Percentiles rank a stretch among this genome's conserved stretches.
Conservation (phyloP, 2,113 vertebrate species). For the Rana temporaria region DNA sequence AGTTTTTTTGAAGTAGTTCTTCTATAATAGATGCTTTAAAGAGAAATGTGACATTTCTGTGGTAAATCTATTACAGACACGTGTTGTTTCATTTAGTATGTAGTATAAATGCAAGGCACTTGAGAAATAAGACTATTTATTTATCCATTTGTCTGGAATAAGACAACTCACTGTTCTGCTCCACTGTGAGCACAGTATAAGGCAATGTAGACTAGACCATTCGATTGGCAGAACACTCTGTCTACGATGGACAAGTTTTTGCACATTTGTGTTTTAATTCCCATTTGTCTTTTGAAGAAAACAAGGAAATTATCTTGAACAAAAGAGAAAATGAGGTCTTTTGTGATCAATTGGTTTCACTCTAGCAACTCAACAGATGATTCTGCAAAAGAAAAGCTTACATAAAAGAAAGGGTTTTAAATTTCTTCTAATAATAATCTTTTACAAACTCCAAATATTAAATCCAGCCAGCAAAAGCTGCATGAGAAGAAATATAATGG, state of each 20-base stretch:
- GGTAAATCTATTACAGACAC: background rate
- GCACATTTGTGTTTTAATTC: constrained; percentile 44
- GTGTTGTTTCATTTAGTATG: background rate
- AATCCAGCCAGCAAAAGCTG: constrained; percentile 24
- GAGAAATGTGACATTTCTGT: background rate
- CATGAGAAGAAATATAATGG: constrained; percentile 16
- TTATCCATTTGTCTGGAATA: constrained; percentile 32
- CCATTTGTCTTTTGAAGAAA: constrained; percentile 41
- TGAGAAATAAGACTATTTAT: constrained; percentile 57
- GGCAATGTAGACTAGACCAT: constrained; percentile 27
- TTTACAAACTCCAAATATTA: constrained; percentile 43
- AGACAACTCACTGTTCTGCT: constrained; percentile 21
- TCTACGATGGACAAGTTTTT: constrained; percentile 47
- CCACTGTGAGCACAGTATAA: background rate
- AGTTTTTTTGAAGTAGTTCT: too few relatives aligned
- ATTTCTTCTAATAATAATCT: constrained; percentile 46
- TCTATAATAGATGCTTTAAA: too few relatives aligned
- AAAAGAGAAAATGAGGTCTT: constrained; percentile 36
- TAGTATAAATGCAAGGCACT: constrained; percentile 45
- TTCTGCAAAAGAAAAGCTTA: constrained; percentile 13
- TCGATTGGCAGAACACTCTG: constrained; percentile 44
- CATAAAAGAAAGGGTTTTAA: constrained; percentile 33
- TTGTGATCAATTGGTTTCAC: constrained; percentile 56
- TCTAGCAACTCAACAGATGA: constrained; percentile 36
- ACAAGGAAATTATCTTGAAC: constrained; percentile 44